Evolutionary conservation across 35 echinoderm and acorn worm species (phyloP).

Genomic region (Anneissia japonica): DNA sequence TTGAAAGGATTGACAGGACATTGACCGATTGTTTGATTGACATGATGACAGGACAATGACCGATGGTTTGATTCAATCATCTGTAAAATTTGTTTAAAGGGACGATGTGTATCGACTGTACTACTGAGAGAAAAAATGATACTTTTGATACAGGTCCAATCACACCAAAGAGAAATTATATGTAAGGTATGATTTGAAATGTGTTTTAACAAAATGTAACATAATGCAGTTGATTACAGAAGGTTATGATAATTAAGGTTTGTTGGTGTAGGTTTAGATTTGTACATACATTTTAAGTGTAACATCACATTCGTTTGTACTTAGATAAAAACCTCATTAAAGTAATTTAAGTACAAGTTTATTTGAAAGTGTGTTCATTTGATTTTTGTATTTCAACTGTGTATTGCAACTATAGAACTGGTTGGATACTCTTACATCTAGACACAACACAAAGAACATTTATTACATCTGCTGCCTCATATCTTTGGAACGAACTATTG

Average conservation of each 20-base stretch:
- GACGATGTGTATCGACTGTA: background rate
- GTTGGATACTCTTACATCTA: too few species aligned
- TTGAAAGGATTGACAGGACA: background rate
- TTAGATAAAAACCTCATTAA: background rate
- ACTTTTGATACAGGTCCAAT: too few species aligned
- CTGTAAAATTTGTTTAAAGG: background rate
- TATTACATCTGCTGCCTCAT: too few species aligned
- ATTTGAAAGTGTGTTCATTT: background rate
- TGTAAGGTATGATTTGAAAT: background rate
- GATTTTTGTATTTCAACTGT: too few species aligned
- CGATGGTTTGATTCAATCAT: background rate
- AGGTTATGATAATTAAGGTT: background rate
- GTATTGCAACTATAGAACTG: too few species aligned
- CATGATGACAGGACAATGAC: background rate
- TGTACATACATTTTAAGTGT: background rate
- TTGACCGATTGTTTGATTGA: background rate
- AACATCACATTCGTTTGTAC: background rate
- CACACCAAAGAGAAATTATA: background rate
- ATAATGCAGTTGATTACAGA: background rate
- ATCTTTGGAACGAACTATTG: too few species aligned
- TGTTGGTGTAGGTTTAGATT: background rate
- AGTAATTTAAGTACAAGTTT: conserved; percentile 2
- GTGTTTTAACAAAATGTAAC: background rate
- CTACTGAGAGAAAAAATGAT: background rate
- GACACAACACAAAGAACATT: too few species aligned